Evolutionary conservation across 2,888 invertebrate genomes (phyloP).

Genomic region (Cheilosia scutellata): DNA sequence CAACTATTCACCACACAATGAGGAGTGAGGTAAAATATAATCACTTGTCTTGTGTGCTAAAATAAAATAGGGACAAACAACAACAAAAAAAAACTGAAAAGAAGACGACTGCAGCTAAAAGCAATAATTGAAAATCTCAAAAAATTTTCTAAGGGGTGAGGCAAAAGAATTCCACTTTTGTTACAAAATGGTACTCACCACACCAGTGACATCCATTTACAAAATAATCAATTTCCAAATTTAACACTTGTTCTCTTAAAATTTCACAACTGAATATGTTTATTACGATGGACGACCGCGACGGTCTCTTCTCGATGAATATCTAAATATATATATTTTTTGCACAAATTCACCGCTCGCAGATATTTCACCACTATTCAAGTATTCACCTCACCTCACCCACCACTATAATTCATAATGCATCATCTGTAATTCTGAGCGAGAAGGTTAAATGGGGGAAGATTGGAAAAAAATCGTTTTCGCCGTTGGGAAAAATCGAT

Average conservation of each 20-base stretch:
- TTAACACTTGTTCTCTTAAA: constrained; percentile 24
- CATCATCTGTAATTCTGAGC: constrained; percentile 53
- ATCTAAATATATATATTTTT: constrained; percentile 28
- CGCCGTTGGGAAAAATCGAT: constrained; percentile 72
- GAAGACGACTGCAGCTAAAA: background rate
- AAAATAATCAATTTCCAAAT: constrained; percentile 20
- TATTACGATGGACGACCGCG: background rate
- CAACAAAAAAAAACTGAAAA: background rate
- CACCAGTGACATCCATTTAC: constrained; percentile 60
- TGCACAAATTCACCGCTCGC: constrained; percentile 59
- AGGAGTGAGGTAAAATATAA: background rate
- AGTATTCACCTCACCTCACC: constrained; percentile 54
- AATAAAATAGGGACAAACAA: background rate
- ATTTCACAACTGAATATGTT: constrained; percentile 37
- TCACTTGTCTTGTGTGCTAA: background rate
- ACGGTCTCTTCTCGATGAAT: constrained; percentile 18
- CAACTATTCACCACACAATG: constrained; percentile 35
- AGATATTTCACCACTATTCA: constrained; percentile 64
- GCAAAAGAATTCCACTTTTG: constrained; percentile 18
- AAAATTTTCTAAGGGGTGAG: background rate
- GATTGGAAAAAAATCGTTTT: constrained; percentile 44
- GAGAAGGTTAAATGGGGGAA: constrained; percentile 29
- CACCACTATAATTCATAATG: constrained; percentile 40
- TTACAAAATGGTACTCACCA: constrained; percentile 66
- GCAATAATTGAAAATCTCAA: background rate